Evolutionary conservation across 2,888 invertebrate species (phyloP).

Genomic region (Volucella zonaria): DNA sequence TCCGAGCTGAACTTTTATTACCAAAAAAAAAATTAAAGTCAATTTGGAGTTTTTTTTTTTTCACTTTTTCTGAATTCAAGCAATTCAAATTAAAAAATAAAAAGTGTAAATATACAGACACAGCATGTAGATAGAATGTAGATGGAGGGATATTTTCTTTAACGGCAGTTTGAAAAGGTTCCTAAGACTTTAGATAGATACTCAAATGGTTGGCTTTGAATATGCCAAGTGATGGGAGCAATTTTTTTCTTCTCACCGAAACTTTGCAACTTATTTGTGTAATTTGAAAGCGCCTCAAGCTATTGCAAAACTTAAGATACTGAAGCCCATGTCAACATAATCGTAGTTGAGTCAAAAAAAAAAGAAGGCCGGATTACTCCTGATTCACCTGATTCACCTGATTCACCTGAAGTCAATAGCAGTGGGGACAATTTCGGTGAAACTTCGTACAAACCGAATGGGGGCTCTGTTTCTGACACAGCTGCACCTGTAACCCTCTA

Average conservation of each 20-base stretch:
- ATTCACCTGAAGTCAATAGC: too few relatives aligned
- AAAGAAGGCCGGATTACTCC: too few relatives aligned
- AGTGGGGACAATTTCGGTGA: too few relatives aligned
- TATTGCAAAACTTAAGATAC: not conserved
- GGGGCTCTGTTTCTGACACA: too few relatives aligned
- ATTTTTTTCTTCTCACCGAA: not conserved
- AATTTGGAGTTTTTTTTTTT: slow-evolving; percentile 2
- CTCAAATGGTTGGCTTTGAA: not conserved
- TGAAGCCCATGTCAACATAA: too few relatives aligned
- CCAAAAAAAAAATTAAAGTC: not conserved
- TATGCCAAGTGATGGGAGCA: slow-evolving; percentile 8
- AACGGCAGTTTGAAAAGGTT: slow-evolving; percentile 20
- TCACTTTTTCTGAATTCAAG: too few relatives aligned
- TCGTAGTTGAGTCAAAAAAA: too few relatives aligned
- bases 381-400: too few relatives aligned
- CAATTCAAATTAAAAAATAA: slow-evolving; percentile 8
- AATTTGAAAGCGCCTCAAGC: not conserved
- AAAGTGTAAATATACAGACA: not conserved
- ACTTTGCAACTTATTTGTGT: slow-evolving; percentile 26
- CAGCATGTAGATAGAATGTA: not conserved
- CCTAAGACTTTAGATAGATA: slow-evolving; percentile 9
- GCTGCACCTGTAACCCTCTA: too few relatives aligned
- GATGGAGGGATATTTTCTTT: not conserved
- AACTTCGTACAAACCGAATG: too few relatives aligned
- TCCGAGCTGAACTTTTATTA: slow-evolving; percentile 21